Conservation (phyloP, 2,113 vertebrate genomes). For the Cairina moschata region DNA sequence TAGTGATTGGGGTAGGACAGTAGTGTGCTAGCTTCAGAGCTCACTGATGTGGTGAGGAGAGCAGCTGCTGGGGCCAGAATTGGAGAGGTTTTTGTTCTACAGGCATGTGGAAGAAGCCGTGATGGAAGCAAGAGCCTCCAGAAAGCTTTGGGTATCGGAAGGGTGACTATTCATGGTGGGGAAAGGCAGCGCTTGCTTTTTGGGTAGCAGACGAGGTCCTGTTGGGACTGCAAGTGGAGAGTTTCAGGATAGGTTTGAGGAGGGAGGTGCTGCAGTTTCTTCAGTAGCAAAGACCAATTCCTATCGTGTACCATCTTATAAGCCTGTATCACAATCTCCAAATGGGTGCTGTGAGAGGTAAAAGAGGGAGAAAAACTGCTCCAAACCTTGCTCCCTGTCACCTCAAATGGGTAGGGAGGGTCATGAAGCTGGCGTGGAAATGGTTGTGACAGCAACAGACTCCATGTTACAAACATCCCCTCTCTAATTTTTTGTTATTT, state of each 20-base stretch:
- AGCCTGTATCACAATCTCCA: neutral
- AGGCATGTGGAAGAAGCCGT: neutral
- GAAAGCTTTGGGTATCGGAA: neutral
- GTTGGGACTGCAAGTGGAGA: neutral
- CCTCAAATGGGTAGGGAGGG: neutral
- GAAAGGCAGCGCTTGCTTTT: neutral
- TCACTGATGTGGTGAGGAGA: neutral
- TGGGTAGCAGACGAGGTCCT: neutral
- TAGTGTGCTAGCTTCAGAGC: neutral
- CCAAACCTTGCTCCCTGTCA: neutral
- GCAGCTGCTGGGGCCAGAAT: neutral
- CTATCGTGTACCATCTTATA: neutral
- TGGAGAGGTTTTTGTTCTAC: neutral
- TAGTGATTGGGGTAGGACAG: neutral
- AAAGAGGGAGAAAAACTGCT: neutral
- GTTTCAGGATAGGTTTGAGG: neutral
- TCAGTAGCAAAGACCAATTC: neutral
- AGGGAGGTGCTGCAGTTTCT: neutral
- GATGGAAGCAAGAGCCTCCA: neutral
- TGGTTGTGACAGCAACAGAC: neutral
- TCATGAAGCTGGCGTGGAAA: neutral
- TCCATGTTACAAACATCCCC: neutral
- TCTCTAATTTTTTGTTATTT: neutral
- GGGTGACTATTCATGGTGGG: neutral
- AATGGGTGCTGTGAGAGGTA: neutral